Evolutionary conservation across 2,113 vertebrate species (phyloP).

Genomic region (Peromyscus californicus): DNA sequence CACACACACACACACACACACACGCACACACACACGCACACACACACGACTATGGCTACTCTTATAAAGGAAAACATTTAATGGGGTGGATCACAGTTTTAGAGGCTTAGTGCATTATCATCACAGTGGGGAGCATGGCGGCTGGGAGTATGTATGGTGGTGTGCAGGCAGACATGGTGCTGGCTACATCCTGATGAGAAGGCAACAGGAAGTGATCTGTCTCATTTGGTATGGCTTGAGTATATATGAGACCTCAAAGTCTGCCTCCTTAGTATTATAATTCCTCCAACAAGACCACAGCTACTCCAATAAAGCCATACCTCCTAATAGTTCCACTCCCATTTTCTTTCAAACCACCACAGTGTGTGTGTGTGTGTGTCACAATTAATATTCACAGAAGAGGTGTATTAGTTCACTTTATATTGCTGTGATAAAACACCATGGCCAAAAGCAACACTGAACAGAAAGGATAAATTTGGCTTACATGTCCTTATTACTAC

Average conservation of each 20-base stretch:
- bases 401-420: not conserved
- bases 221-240: not conserved
- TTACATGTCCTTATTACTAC: not conserved
- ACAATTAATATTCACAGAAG: not conserved
- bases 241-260: not conserved
- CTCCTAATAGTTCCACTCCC: not conserved
- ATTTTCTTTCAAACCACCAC: not conserved
- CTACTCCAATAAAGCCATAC: not conserved
- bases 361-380: not conserved
- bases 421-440: not conserved
- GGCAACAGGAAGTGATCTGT: not conserved
- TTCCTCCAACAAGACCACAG: not conserved
- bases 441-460: not conserved
- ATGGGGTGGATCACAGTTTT: not conserved
- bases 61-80: not conserved
- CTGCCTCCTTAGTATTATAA: not conserved
- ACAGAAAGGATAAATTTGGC: not conserved
- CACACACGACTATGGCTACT: not conserved
- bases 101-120: not conserved
- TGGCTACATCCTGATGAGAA: not conserved
- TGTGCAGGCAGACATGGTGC: not conserved
- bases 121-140: not conserved
- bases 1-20: too few species aligned
- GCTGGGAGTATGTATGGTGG: not conserved
- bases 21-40: too few species aligned